Evolutionary conservation across 2,888 invertebrate species (phyloP), one percentile per base, ranked within the genome.

Genomic region (Nomada ruficornis): DNA sequence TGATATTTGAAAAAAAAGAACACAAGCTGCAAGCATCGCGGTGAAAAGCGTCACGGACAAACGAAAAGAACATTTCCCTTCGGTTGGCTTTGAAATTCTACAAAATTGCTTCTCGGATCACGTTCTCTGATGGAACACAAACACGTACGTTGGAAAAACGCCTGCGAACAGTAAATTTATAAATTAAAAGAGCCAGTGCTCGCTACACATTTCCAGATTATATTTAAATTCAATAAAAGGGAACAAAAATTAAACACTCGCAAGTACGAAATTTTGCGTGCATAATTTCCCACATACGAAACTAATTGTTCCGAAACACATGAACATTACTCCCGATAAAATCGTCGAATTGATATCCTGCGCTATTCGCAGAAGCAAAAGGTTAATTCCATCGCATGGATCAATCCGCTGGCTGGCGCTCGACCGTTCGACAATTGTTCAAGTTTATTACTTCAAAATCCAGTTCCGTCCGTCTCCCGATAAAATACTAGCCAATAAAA

Each of bases 61-160:
- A 79, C 72, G 67, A 65, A 52, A 72, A 79, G 80, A 68, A 62
- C 67, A 67, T 72, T 80, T 68, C 80, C 62, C 72, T 80, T 72
- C 65, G 67, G 80, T 63, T 79, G 80, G 79, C 80, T 80, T 63
- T 80, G 80, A 80, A 79, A 79, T 80, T 80, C 80, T 79, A 44
- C 71, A 71, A 80, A 80, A 80, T 80, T 80, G 80, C 80, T 79
- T 80, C 65, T 63, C 80, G 67, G 55, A 79, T 72, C 80, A 52
- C 55, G 72, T 54, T 52, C 57, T 67, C 72, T 68, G 80, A 79
- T 79, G 52, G 80, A 72, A 68, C 62, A 50, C 80, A 71, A 62
- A 50, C 67, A 62, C 59, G 67, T 13, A 26, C 44, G 62, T 36
- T 62, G 26, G 42, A 69, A 55, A 69, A 42, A 68, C 62, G 5